A percentile compares a stretch with the other conserved stretches of the same genome.
phyloP scores from a whole-genome alignment of 2,113 vertebrate genomes.

The Apteryx owenii region DNA sequence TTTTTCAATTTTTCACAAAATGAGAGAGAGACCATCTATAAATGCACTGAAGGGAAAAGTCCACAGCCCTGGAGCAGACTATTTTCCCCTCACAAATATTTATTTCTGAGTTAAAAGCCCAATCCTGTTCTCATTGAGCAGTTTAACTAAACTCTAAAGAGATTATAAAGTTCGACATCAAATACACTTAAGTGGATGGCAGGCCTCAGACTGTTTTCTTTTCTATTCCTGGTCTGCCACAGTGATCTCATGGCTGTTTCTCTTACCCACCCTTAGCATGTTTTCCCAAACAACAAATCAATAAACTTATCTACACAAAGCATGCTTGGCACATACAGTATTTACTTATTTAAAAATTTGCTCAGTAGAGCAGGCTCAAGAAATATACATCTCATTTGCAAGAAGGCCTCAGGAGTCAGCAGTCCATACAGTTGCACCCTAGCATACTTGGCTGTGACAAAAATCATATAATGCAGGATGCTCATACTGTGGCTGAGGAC shows the following conservation, averaged over 20 bases:
- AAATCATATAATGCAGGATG: background rate
- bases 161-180: background rate
- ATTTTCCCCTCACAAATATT: background rate
- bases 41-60: rapidly evolving
- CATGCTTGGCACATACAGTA: background rate
- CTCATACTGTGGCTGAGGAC: background rate
- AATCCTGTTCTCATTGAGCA: rapidly evolving
- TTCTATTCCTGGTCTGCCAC: background rate
- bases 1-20: background rate
- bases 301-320: background rate
- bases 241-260: background rate
- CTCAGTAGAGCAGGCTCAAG: background rate
- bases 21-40: rapidly evolving
- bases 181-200: background rate
- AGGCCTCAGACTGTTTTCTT: background rate
- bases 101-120: background rate
- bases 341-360: background rate
- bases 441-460: background rate
- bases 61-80: background rate
- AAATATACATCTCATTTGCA: background rate
- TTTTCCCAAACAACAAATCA: background rate
- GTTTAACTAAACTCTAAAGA: background rate
- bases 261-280: background rate
- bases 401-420: background rate
- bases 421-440: background rate